phyloP scores from a whole-genome alignment of 2,888 invertebrate species.

The Polyommatus iphigenia region DNA sequence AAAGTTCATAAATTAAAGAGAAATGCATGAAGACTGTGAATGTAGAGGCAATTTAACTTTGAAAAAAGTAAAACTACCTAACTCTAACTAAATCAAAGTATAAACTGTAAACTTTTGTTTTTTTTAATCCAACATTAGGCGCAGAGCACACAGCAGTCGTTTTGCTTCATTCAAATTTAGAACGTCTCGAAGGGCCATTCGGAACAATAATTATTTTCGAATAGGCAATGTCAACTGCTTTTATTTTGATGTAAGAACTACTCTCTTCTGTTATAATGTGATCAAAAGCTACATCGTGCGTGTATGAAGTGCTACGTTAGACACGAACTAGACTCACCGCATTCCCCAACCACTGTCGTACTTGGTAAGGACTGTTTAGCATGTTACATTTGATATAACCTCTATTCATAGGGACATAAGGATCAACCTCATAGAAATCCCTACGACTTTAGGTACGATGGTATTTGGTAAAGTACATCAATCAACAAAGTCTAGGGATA shows the following conservation, averaged over 20 bases:
- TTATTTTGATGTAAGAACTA: not conserved
- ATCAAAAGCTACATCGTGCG: not conserved
- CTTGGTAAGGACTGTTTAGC: not conserved
- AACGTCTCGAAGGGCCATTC: not conserved
- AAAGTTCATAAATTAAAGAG: not conserved
- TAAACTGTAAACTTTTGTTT: too few species aligned
- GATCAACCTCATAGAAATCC: too few species aligned
- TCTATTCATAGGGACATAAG: too few species aligned
- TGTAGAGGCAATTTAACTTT: not conserved
- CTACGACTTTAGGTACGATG: too few species aligned
- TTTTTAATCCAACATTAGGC: not conserved
- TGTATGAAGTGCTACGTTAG: not conserved
- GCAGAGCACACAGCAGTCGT: not conserved
- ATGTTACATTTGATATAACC: too few species aligned
- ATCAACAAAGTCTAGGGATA: too few species aligned
- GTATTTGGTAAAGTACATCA: too few species aligned
- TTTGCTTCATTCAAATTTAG: not conserved
- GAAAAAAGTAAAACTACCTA: too few species aligned
- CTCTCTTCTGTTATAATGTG: not conserved
- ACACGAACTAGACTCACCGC: slow-evolving; percentile 44
- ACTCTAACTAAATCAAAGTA: too few species aligned
- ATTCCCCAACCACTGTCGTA: slow-evolving; percentile 40
- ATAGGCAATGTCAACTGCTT: too few species aligned
- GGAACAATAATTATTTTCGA: not conserved
- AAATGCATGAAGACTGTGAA: not conserved